Conservation (phyloP, 2,888 invertebrate genomes). For the Melanotus villosus region DNA sequence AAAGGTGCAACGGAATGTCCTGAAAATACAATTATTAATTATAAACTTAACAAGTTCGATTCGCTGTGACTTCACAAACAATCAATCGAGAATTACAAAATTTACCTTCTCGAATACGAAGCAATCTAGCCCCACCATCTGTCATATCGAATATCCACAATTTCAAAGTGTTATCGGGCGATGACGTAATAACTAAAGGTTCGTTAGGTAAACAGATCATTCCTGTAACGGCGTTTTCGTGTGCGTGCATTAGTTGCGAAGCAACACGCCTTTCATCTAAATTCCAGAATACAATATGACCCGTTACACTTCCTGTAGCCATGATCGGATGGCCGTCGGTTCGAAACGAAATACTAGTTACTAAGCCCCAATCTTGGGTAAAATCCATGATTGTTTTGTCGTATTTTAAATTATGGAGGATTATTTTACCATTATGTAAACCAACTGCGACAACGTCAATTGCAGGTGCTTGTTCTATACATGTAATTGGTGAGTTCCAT, state of each 20-base stretch:
- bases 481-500: constrained; percentile 80
- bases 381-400: constrained; percentile 89
- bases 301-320: constrained; percentile 85
- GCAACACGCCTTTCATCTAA: constrained; percentile 85
- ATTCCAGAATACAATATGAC: constrained; percentile 95
- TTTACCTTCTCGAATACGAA: constrained; percentile 76
- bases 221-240: constrained; percentile 82
- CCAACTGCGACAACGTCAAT: constrained; percentile 93
- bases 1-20: constrained; percentile 88
- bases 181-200: constrained; percentile 91
- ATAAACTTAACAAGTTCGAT: too few species aligned
- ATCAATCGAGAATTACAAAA: neutral
- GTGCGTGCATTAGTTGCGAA: constrained; percentile 86
- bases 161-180: constrained; percentile 94
- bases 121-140: constrained; percentile 89
- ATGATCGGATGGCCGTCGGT: constrained; percentile 89
- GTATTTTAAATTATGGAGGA: constrained; percentile 89
- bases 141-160: constrained; percentile 93
- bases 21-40: constrained; percentile 43
- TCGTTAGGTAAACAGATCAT: constrained; percentile 89
- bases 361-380: constrained; percentile 92
- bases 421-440: constrained; percentile 84
- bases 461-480: constrained; percentile 91
- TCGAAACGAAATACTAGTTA: constrained; percentile 88
- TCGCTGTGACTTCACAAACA: too few species aligned